These are phyloP conservation scores for Sebastiscus albofasciatus DNA, from an alignment of 2,797 vertebrate species.

Conservation along the genomic window DNA sequence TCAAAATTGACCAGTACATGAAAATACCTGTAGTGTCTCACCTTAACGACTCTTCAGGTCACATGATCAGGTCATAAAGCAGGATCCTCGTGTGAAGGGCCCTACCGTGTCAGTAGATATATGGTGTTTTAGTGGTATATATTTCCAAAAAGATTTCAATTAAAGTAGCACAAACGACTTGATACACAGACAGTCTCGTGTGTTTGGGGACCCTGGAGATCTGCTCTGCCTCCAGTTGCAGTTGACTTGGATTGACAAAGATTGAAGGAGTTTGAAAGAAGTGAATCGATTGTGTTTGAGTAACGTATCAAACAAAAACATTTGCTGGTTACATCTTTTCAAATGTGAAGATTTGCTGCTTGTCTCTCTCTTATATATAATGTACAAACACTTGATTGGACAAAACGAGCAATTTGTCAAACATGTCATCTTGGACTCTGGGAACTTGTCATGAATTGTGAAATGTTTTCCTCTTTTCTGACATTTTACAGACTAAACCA, in stretches of 20 bases:
- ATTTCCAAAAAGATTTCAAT: neutral
- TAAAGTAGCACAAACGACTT: neutral
- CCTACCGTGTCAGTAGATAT: neutral
- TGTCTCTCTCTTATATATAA: neutral
- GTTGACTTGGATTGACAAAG: neutral
- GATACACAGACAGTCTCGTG: neutral
- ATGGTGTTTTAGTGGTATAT: neutral
- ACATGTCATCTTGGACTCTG: neutral
- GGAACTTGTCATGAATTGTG: neutral
- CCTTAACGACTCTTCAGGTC: too few species aligned
- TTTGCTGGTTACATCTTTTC: neutral
- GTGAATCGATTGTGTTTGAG: neutral
- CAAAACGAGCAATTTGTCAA: neutral
- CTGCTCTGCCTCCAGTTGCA: neutral
- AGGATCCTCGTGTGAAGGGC: neutral
- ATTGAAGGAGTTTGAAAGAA: neutral
- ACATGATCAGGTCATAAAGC: too few species aligned
- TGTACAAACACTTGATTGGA: neutral
- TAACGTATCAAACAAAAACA: neutral
- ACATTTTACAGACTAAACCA: neutral
- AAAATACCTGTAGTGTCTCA: too few species aligned
- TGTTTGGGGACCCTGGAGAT: neutral
- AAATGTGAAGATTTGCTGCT: neutral
- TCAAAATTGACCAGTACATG: too few species aligned
- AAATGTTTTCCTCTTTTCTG: neutral